Percentiles rank a stretch among this genome's conserved stretches.
phyloP scores from a whole-genome alignment of 1,140 invertebrate species.

The Drosophila parvula region DNA sequence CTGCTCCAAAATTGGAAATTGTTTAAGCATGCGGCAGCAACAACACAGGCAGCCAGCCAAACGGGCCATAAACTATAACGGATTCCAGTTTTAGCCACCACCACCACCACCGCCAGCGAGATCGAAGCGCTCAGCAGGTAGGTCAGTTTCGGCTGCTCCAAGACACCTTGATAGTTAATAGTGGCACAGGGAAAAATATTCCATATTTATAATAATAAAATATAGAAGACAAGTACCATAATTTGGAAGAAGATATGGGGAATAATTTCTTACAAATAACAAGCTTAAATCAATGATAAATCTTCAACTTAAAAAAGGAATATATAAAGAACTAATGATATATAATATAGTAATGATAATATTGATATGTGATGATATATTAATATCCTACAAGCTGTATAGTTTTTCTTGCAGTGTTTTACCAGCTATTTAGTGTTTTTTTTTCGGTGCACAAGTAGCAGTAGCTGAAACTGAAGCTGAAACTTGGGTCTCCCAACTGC shows the following conservation, averaged over 20 bases:
- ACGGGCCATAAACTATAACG: conserved; percentile 79
- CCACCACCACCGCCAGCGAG: conserved; percentile 33
- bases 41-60: conserved; percentile 60
- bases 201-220: not conserved
- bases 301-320: not conserved
- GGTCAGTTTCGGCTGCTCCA: conserved; percentile 61
- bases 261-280: not conserved
- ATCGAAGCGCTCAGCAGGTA: conserved; percentile 60
- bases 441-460: conserved; percentile 13
- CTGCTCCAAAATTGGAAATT: conserved; percentile 74
- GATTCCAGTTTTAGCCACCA: conserved; percentile 76
- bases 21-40: conserved; percentile 36
- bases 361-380: too few species aligned
- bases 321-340: too few species aligned
- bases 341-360: too few species aligned
- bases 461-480: conserved; percentile 37
- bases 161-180: conserved; percentile 57
- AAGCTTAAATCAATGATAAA: not conserved
- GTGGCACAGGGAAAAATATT: conserved; percentile 20
- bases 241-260: too few species aligned
- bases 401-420: not conserved
- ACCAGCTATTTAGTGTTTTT: not conserved
- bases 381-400: not conserved
- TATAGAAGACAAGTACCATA: not conserved
- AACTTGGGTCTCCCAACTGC: conserved; percentile 48